phyloP scores from a whole-genome alignment of 1,140 invertebrate species.

The Trichogramma pretiosum region DNA sequence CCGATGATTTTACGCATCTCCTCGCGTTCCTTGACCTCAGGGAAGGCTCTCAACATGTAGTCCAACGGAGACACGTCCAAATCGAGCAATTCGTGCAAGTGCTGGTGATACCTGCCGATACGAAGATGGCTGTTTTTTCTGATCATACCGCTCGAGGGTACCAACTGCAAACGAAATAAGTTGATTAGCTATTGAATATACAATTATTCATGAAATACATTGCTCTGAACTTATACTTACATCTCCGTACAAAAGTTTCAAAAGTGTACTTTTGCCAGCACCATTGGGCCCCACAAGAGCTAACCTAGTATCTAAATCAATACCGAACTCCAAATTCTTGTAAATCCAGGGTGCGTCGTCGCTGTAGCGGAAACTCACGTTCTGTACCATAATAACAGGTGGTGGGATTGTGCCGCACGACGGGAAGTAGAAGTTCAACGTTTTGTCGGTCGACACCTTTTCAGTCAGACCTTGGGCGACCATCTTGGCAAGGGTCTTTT shows the following conservation, averaged over 20 bases:
- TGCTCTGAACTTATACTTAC: conserved; percentile 50
- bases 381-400: conserved; percentile 97
- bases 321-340: conserved; percentile 96
- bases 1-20: conserved; percentile 99
- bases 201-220: conserved; percentile 6
- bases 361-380: conserved; percentile 91
- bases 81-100: conserved; percentile 93
- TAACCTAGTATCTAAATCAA: conserved; percentile 94
- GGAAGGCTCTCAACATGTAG: conserved; percentile 96
- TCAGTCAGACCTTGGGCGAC: conserved; percentile 94
- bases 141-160: conserved; percentile 93
- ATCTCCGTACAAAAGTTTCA: conserved; percentile 93
- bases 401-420: conserved; percentile 94
- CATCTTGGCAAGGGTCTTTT: conserved; percentile 99
- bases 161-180: conserved; percentile 53
- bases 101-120: conserved; percentile 97
- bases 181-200: conserved; percentile 4
- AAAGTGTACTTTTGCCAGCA: conserved; percentile 94
- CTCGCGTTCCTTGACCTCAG: conserved; percentile 95
- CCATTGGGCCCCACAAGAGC: conserved; percentile 98
- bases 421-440: conserved; percentile 90
- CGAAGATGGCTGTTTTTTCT: conserved; percentile 94
- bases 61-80: conserved; percentile 91
- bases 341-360: conserved; percentile 88
- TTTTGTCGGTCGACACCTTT: conserved; percentile 84